Evolutionary conservation across 2,797 vertebrate species (phyloP).

Genomic region (Hipposideros larvatus): DNA sequence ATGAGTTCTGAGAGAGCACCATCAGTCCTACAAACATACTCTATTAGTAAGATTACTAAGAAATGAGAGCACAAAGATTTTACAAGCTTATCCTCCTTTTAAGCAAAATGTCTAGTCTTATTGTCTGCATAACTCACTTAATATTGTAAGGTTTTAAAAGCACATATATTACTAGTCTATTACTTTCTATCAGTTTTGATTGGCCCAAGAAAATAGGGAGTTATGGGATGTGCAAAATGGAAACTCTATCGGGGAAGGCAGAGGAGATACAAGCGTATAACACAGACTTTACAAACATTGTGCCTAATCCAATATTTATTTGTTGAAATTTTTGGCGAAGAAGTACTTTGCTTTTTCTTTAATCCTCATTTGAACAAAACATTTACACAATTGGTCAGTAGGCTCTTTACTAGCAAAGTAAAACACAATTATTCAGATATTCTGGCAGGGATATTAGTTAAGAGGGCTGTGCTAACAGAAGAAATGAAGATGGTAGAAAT

Average conservation of each 20-base stretch:
- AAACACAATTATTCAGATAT: not conserved
- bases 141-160: not conserved
- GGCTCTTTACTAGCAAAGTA: not conserved
- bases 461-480: not conserved
- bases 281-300: not conserved
- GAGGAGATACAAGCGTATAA: not conserved
- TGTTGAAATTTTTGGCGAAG: not conserved
- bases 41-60: not conserved
- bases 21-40: not conserved
- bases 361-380: not conserved
- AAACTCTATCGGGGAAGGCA: not conserved
- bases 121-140: not conserved
- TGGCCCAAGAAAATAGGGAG: not conserved
- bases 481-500: not conserved
- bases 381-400: not conserved
- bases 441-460: not conserved
- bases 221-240: not conserved
- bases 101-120: not conserved
- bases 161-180: not conserved
- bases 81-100: not conserved
- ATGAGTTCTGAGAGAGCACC: not conserved
- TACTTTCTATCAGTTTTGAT: not conserved
- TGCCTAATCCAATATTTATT: not conserved
- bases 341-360: not conserved
- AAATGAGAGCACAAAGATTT: slow-evolving; percentile 26